Conservation (phyloP, 2,888 invertebrate species). For the Drymonia ruficornis region DNA sequence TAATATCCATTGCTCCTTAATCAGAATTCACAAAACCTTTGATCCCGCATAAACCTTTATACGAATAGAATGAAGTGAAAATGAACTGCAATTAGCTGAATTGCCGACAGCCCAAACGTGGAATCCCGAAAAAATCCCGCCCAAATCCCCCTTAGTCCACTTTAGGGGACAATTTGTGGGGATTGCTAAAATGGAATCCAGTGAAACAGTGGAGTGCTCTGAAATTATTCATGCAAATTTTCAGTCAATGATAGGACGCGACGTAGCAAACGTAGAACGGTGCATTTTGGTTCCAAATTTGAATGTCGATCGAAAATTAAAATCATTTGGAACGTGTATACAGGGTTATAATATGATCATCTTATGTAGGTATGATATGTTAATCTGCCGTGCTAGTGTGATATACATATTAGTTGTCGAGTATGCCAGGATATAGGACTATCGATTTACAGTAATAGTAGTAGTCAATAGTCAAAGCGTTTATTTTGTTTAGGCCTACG, state of each 20-base stretch:
- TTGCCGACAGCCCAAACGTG: conserved; percentile 47
- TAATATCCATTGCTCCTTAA: conserved; percentile 38
- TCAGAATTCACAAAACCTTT: conserved; percentile 31
- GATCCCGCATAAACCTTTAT: conserved; percentile 46
- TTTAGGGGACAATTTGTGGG: conserved; percentile 50
- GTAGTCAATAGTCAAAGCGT: too few species aligned
- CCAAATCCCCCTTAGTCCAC: conserved; percentile 28
- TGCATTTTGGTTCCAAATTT: conserved; percentile 48
- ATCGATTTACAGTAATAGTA: too few species aligned
- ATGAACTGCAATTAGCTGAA: conserved; percentile 58
- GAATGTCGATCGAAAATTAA: conserved; percentile 42
- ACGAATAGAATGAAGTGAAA: conserved; percentile 53
- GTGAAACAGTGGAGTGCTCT: conserved; percentile 44
- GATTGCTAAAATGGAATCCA: conserved; percentile 43
- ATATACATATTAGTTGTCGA: too few species aligned
- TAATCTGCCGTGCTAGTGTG: too few species aligned
- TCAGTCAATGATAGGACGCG: conserved; percentile 46
- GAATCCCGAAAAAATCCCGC: conserved; percentile 45
- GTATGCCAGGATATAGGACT: too few species aligned
- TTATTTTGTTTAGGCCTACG: too few species aligned
- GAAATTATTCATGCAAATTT: conserved; percentile 62
- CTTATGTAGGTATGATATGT: too few species aligned
- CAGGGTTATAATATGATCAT: too few species aligned
- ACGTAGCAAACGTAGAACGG: conserved; percentile 34
- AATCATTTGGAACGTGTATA: conserved; percentile 16